Evolutionary conservation across 2,888 invertebrate species (phyloP), one percentile per base, ranked within the genome.

Genomic region (Molorchus minor): DNA sequence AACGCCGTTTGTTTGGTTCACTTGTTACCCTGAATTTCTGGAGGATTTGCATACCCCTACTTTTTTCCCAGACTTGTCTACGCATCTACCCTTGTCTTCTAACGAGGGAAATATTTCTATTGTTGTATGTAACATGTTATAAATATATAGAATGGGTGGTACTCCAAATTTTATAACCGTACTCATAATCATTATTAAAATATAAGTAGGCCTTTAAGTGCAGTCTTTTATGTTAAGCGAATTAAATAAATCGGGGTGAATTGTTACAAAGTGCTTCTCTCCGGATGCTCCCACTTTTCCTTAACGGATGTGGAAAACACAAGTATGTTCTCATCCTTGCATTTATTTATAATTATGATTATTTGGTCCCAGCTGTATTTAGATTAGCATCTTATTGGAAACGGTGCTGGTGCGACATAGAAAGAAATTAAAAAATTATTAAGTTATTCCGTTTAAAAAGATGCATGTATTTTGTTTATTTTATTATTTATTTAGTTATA

Each of bases 1-100:
- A 41, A 25, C 30, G 25, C 30, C 8, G 41, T 29, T 17, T 41
- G 40, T 52, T 52, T 13, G 41, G 29, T 17, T 30, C 51, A 52
- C 51, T 52, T 52, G 51, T 52, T 41, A 29, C 36, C 29, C n/a
- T 15, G 12, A 21, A 38, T 29, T 19, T 30, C 29, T 7, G 15
- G n/a, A n/a, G 13, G 29, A 52, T 41, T 52, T 52, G 30, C 51
- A 52, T 52, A 41, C 16, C 21, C 10, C 12, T 13, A 3, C 45
- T n/a, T 7, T 8, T 40, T 49, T 52, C 51, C 41, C 51, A 52
- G 41, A 52, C 36, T n/a, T 21, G 21, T 10, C 15, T 30, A 52
- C 36, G n/a, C 17, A 15, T 10, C 15, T 30, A 15, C 30, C 29
- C 45, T 40, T 17, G 2, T 17, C 15, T 2, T 19, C 29, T 33